Percentiles rank a stretch among this genome's conserved stretches.
Conservation (phyloP, 2,113 vertebrate species). For the Fregata magnificens region DNA sequence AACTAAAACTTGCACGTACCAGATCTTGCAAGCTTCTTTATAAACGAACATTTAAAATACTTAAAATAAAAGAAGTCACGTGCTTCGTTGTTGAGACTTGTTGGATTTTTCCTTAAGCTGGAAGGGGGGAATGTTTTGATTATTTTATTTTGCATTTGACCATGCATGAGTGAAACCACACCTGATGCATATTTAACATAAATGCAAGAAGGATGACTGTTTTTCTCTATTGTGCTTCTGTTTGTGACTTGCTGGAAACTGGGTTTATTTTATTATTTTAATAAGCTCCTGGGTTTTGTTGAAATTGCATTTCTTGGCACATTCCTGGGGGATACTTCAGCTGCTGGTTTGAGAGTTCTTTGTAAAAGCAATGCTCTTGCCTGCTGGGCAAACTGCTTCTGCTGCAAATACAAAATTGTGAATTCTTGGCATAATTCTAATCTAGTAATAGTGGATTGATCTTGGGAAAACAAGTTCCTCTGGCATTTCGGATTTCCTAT, state of each 20-base stretch:
- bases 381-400: neutral
- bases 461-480: neutral
- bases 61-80: neutral
- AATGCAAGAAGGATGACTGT: neutral
- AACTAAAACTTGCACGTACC: neutral
- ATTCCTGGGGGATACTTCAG: neutral
- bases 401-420: neutral
- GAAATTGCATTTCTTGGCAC: neutral
- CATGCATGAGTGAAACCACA: neutral
- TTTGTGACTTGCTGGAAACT: neutral
- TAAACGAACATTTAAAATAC: neutral
- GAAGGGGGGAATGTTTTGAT: neutral
- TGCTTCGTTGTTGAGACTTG: neutral
- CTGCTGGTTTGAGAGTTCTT: neutral
- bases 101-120: neutral
- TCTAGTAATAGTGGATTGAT: neutral
- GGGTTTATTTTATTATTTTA: neutral
- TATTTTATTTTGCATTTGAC: neutral
- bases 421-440: neutral
- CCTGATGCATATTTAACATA: neutral
- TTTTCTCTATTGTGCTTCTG: neutral
- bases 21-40: neutral
- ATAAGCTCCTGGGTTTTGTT: neutral
- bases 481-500: neutral
- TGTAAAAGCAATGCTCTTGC: neutral